These are phyloP conservation scores for Schizaphis graminum DNA, from an alignment of 2,888 invertebrate genomes.

Conservation along the genomic window DNA sequence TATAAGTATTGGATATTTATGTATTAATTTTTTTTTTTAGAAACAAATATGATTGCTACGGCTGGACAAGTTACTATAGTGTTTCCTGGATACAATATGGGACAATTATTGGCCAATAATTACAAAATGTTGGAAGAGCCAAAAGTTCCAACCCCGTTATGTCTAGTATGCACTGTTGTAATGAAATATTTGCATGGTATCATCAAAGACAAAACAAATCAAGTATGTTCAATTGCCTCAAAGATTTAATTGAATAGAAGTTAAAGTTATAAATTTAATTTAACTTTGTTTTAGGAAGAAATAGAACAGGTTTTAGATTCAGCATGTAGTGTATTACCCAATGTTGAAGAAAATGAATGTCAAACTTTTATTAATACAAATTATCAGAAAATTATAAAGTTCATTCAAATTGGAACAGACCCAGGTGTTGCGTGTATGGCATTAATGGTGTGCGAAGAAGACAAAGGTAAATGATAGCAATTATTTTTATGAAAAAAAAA, in stretches of 20 bases:
- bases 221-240: neutral
- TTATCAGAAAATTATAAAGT: neutral
- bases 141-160: constrained; percentile 49
- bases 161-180: constrained; percentile 4
- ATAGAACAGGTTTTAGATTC: constrained; percentile 32
- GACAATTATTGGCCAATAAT: constrained; percentile 41
- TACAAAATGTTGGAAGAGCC: constrained; percentile 49
- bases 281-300: constrained; percentile 9
- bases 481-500: neutral
- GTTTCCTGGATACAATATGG: constrained; percentile 44
- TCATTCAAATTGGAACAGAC: constrained; percentile 35
- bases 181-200: constrained; percentile 50
- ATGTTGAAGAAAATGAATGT: constrained; percentile 52
- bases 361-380: constrained; percentile 20
- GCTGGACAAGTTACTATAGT: constrained; percentile 31
- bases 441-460: constrained; percentile 33
- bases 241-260: neutral
- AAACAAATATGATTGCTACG: constrained; percentile 52
- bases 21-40: neutral
- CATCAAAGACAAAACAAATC: constrained; percentile 41
- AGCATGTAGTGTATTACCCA: constrained; percentile 30
- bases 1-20: neutral
- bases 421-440: constrained; percentile 49
- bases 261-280: neutral
- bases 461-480: neutral